Percentiles rank a stretch among this genome's conserved stretches.
These are phyloP conservation scores for Gnathonemus echidnorhynchus DNA, from an alignment of 2,113 vertebrate genomes.

Conservation along the genomic window DNA sequence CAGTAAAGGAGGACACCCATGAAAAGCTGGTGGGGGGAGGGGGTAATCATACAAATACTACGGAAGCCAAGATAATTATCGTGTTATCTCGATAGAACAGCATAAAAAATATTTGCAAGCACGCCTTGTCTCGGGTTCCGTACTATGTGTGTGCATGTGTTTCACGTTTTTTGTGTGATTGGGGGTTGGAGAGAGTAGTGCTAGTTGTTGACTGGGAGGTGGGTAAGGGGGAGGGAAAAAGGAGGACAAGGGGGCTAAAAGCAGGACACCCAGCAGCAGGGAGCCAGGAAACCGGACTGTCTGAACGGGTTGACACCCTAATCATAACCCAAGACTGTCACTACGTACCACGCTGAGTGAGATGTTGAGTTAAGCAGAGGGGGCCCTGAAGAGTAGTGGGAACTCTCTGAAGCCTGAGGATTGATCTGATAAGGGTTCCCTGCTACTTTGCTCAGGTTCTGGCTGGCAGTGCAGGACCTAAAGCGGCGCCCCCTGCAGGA, in stretches of 20 bases:
- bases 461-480: conserved; percentile 89
- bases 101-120: too few relatives aligned
- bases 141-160: not conserved
- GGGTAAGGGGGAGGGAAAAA: not conserved
- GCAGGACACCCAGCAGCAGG: not conserved
- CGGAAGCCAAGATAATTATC: not conserved
- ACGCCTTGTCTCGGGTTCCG: not conserved
- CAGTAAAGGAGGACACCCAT: not conserved
- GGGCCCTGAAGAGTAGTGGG: not conserved
- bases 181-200: not conserved
- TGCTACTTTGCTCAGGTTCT: conserved; percentile 66
- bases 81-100: not conserved
- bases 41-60: not conserved
- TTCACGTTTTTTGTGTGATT: too few relatives aligned
- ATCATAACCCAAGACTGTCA: not conserved
- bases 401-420: not conserved
- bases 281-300: not conserved
- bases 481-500: conserved; percentile 84
- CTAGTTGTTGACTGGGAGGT: not conserved
- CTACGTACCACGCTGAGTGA: not conserved
- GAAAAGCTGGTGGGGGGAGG: not conserved
- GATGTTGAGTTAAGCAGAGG: not conserved
- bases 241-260: not conserved
- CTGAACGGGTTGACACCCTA: not conserved
- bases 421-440: not conserved